Evolutionary conservation across 2,797 vertebrate genomes (phyloP).

Genomic region (Uromys caudimaculatus): DNA sequence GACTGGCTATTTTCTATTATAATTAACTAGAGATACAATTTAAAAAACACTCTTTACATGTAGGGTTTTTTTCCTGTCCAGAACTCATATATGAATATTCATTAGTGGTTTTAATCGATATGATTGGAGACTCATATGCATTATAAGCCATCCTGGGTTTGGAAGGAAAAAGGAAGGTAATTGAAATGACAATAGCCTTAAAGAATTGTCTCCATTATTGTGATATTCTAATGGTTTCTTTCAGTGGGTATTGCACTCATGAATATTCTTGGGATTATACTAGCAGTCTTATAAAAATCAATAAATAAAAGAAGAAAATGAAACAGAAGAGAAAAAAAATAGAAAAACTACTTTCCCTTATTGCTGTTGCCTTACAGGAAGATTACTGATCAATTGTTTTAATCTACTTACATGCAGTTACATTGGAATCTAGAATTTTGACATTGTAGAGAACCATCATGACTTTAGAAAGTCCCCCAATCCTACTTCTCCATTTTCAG

Average conservation of each 20-base stretch:
- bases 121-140: background rate
- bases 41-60: background rate
- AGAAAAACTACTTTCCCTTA: background rate
- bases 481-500: background rate
- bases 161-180: background rate
- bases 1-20: background rate
- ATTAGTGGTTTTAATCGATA: background rate
- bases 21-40: background rate
- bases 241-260: background rate
- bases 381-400: background rate
- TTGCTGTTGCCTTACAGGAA: background rate
- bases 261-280: background rate
- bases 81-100: slow-evolving; percentile 17
- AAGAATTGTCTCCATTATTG: background rate
- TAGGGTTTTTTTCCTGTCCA: background rate
- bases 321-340: background rate
- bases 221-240: background rate
- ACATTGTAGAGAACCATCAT: background rate
- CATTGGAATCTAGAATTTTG: background rate
- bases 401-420: background rate
- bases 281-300: background rate
- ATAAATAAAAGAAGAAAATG: background rate
- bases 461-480: background rate
- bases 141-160: background rate
- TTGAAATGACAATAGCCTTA: background rate